A percentile compares a stretch with the other conserved stretches of the same genome.
These are phyloP conservation scores for Artemia franciscana DNA, from an alignment of 1,140 invertebrate species.

Conservation along the genomic window DNA sequence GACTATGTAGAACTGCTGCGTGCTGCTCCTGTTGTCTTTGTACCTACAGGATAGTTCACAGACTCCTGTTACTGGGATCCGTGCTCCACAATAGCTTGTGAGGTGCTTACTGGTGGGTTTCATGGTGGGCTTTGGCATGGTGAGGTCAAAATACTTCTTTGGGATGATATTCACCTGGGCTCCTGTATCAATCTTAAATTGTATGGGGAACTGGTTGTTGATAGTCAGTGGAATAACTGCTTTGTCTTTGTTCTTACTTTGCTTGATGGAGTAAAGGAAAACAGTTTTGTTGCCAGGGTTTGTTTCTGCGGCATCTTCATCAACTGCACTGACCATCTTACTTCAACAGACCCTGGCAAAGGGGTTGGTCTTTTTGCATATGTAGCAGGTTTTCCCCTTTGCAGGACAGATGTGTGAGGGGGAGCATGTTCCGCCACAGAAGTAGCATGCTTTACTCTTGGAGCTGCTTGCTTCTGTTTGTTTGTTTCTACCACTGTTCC, in stretches of 20 bases:
- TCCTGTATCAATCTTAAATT: neutral
- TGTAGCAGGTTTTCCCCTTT: no score
- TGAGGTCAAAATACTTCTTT: neutral
- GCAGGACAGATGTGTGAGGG: neutral
- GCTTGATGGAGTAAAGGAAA: neutral
- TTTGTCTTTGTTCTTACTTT: neutral
- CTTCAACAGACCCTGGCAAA: no score
- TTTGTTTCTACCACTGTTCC: neutral
- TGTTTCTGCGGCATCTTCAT: neutral
- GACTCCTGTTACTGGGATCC: no score
- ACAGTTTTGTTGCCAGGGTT: neutral
- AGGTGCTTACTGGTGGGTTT: no score
- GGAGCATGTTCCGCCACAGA: neutral
- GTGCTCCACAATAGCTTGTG: no score
- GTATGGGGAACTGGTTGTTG: neutral
- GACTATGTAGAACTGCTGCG: no score
- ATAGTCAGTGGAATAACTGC: no score
- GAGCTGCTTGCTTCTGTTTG: neutral
- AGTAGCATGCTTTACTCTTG: neutral
- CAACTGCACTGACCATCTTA: no score
- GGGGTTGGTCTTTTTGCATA: no score
- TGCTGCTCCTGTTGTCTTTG: no score
- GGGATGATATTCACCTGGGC: neutral
- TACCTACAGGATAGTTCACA: no score
- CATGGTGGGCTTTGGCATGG: neutral